Evolutionary conservation across 2,113 vertebrate genomes (phyloP), one percentile per base, ranked within the genome.

Genomic region (Plectropomus leopardus): DNA sequence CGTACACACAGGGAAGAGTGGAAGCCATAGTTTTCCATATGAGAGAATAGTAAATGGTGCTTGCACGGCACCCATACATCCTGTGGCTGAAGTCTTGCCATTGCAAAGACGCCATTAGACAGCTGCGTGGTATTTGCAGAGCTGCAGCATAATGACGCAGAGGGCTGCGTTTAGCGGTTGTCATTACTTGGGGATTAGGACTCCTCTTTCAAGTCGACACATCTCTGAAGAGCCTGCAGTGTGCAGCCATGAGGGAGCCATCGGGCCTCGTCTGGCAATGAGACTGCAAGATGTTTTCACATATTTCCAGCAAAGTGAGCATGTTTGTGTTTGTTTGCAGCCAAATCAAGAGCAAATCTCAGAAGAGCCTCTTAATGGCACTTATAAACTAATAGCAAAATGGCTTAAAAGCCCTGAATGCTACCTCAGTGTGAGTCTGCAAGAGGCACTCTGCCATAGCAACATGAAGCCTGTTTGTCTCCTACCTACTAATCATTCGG

Each of bases 301-400:
- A 80, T 74, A 72, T 91, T 88, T 79, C 64, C 80, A 83, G 72
- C 66, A 76, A 79, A 73, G 73, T 15, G 13, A 70, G 54, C 28
- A 19, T 69, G 78, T 87, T 83, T 85, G 36, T 79, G 83, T 83
- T 80, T 79, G 82, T 86, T 84, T 83, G 61, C 65, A 81, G 70
- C 74, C 78, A 80, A 86, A 80, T 74, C 60, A 60, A 63, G 76
- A 77, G 76, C 51, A 85, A 85, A 88, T 92, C 88, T 88, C 88
- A 66, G 51, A 83, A 75, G 79, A 88, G 68, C 47, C 42, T 72
- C 83, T 90, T 91, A 89, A 92, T 89, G 82, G 85, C 81, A 88
- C 87, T 90, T 87, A 85, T 72, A 77, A 74, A 77, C 85, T 86
- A 81, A 90, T 87, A 87, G 80, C 84, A 82, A 86, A 92, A 88